Percentiles rank a stretch among this genome's conserved stretches.
Conservation (phyloP, 2,888 invertebrate species). For the Margaritifera margaritifera region DNA sequence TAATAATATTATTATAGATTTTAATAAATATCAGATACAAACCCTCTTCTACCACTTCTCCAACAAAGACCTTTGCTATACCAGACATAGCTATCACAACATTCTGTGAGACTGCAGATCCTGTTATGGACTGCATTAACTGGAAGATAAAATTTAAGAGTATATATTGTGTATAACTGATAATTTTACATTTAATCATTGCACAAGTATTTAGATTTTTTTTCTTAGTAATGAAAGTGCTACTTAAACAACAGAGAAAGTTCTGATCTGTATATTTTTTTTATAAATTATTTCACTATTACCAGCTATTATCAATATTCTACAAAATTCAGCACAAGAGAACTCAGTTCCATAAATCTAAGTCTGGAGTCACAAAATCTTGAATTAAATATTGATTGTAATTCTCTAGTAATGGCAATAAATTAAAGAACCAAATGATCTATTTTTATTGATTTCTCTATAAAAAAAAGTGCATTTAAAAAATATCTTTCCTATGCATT, state of each 20-base stretch:
- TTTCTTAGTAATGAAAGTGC: neutral
- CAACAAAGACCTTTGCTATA: conserved; percentile 98
- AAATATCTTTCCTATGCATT: no score
- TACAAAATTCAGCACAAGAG: no score
- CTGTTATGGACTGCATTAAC: conserved; percentile 97
- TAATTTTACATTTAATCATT: neutral
- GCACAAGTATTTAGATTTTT: neutral
- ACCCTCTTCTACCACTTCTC: conserved; percentile 99
- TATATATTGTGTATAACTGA: neutral
- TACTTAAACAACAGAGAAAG: neutral
- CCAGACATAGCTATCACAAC: conserved; percentile 99
- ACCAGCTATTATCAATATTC: no score
- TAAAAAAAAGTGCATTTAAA: no score
- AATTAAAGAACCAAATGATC: no score
- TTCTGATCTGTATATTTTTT: neutral
- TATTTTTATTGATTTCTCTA: no score
- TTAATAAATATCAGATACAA: conserved; percentile 10
- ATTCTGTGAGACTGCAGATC: conserved; percentile 96
- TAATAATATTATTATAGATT: neutral
- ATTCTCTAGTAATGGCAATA: no score
- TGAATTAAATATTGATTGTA: no score
- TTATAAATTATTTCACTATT: no score
- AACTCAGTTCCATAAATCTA: no score
- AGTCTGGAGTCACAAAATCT: no score
- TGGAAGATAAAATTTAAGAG: conserved; percentile 71